Conservation (phyloP, 2,888 invertebrate species). For the Lycophotia porphyrea region DNA sequence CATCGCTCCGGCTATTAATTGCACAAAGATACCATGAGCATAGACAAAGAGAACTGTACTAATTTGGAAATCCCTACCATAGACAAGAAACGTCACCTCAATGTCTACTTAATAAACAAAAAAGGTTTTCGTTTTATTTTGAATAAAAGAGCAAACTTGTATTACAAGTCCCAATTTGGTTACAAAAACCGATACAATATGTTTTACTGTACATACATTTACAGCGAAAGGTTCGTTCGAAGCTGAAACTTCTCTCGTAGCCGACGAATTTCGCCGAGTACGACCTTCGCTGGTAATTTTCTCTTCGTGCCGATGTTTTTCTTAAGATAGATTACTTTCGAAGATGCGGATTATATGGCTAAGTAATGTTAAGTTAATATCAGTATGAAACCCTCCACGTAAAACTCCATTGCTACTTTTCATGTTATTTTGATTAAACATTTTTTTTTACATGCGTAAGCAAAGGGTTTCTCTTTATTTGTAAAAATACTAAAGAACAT, state of each 20-base stretch:
- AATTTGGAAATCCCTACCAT: slow-evolving; percentile 1
- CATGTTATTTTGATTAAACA: slow-evolving; percentile 39
- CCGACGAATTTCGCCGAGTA: slow-evolving; percentile 45
- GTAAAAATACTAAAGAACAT: slow-evolving; percentile 23
- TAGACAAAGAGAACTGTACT: slow-evolving; percentile 17
- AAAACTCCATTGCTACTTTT: slow-evolving; percentile 43
- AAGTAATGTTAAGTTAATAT: slow-evolving; percentile 52
- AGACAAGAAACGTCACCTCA: slow-evolving; percentile 5
- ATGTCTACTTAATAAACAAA: slow-evolving; percentile 19
- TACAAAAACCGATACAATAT: slow-evolving; percentile 49
- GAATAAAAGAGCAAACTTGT: slow-evolving; percentile 36
- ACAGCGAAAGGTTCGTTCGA: slow-evolving; percentile 45
- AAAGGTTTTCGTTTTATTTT: slow-evolving; percentile 29
- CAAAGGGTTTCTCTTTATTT: slow-evolving; percentile 31
- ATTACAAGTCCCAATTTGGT: slow-evolving; percentile 42
- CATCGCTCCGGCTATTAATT: slow-evolving; percentile 42
- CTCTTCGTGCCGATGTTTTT: slow-evolving; percentile 62
- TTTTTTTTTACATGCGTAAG: slow-evolving; percentile 14
- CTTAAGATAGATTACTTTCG: slow-evolving; percentile 66
- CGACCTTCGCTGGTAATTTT: slow-evolving; percentile 66
- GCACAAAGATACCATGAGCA: slow-evolving; percentile 33
- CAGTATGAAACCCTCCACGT: slow-evolving; percentile 29
- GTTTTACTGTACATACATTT: slow-evolving; percentile 35
- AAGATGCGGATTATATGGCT: slow-evolving; percentile 58
- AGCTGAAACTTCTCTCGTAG: slow-evolving; percentile 57